Conservation (phyloP, 2,888 invertebrate species). For the Palloptera scutellata region DNA sequence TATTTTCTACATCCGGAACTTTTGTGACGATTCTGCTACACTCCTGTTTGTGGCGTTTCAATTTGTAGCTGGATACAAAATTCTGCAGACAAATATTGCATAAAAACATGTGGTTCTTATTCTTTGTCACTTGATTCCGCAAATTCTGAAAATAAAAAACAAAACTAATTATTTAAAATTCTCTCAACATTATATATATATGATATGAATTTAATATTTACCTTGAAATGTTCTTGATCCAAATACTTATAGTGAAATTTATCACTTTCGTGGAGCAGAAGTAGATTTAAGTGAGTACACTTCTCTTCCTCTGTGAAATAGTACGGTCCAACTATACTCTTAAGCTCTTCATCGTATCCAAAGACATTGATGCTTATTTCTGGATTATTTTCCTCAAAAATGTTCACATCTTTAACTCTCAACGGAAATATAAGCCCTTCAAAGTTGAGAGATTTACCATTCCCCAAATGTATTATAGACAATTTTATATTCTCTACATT, state of each 20-base stretch:
- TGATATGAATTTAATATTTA: too few relatives aligned
- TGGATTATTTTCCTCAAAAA: neutral
- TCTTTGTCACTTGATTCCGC: conserved; percentile 12
- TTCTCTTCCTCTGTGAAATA: neutral
- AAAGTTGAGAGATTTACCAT: too few relatives aligned
- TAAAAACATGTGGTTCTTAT: conserved; percentile 7
- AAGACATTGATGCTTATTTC: too few relatives aligned
- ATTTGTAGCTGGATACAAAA: conserved; percentile 6
- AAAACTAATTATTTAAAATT: conserved; percentile 7
- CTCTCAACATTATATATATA: too few relatives aligned
- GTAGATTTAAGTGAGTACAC: neutral
- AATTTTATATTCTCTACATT: conserved; percentile 16
- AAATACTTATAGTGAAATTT: conserved; percentile 8
- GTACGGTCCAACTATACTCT: neutral
- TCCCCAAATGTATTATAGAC: conserved; percentile 10
- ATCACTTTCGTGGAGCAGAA: neutral
- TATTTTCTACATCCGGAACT: conserved; percentile 26
- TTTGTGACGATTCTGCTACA: conserved; percentile 23
- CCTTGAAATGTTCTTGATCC: too few relatives aligned
- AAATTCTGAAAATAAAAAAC: conserved; percentile 19
- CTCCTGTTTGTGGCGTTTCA: conserved; percentile 20
- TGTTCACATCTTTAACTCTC: neutral
- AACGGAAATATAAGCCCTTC: neutral
- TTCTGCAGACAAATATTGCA: conserved; percentile 23
- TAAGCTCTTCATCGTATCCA: neutral